A percentile compares a stretch with the other conserved stretches of the same genome.
Conservation (phyloP, 2,113 vertebrate genomes). For the Lutjanus erythropterus region DNA sequence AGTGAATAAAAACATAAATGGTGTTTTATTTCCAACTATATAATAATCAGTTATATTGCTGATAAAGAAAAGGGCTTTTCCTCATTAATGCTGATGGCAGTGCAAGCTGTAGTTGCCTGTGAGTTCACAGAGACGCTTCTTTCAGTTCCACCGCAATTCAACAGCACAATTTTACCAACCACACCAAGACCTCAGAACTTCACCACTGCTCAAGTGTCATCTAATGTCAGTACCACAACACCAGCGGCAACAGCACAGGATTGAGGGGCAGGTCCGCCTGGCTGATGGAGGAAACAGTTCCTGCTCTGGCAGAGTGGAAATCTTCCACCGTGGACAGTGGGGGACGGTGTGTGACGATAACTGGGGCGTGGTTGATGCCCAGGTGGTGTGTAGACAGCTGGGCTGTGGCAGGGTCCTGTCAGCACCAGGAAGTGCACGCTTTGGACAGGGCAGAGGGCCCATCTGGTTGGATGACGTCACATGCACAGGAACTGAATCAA, state of each 20-base stretch:
- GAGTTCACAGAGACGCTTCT: background rate
- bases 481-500: slow-evolving; percentile 42
- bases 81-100: background rate
- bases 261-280: slow-evolving; percentile 51
- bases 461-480: slow-evolving; percentile 66
- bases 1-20: too few species aligned
- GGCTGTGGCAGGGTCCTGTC: slow-evolving; percentile 63
- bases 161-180: background rate
- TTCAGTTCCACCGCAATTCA: background rate
- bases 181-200: fast-evolving
- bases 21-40: background rate
- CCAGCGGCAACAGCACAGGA: slow-evolving; percentile 5
- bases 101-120: background rate
- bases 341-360: slow-evolving; percentile 67
- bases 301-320: slow-evolving; percentile 72
- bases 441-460: slow-evolving; percentile 64
- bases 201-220: fast-evolving
- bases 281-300: slow-evolving; percentile 51
- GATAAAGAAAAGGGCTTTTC: background rate
- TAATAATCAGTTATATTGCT: background rate
- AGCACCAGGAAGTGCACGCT: background rate
- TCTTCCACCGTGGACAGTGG: slow-evolving; percentile 64
- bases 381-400: slow-evolving; percentile 75
- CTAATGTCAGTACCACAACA: background rate
- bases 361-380: slow-evolving; percentile 59